Conservation (phyloP, 2,888 invertebrate genomes). For the Tholera decimalis region DNA sequence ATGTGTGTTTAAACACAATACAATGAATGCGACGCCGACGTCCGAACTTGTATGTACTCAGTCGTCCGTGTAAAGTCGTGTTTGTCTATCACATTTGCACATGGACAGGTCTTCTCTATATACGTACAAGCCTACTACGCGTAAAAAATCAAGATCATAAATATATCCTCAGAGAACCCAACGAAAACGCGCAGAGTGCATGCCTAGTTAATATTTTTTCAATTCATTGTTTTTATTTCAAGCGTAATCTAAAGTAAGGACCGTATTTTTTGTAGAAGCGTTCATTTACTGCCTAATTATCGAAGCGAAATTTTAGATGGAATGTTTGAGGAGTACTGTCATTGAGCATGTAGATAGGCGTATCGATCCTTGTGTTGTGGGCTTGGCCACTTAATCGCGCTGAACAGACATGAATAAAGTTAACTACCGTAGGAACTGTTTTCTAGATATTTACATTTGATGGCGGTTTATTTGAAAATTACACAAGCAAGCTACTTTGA, state of each 20-base stretch:
- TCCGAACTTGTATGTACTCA: constrained; percentile 12
- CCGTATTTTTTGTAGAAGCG: constrained; percentile 4
- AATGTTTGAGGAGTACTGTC: constrained; percentile 29
- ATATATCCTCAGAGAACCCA: constrained; percentile 2
- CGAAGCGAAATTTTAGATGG: constrained; percentile 19
- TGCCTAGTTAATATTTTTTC: constrained; percentile 16
- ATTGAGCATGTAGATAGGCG: constrained; percentile 26
- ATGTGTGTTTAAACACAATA: constrained; percentile 41
- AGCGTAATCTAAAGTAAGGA: background rate
- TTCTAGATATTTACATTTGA: constrained; percentile 3
- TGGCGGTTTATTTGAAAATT: constrained; percentile 5
- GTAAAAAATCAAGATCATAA: constrained; percentile 17
- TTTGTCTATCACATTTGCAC: constrained; percentile 31
- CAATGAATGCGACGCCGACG: constrained; percentile 50
- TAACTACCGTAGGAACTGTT: constrained; percentile 26
- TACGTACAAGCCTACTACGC: background rate
- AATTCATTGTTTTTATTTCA: constrained; percentile 20
- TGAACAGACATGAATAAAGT: constrained; percentile 52
- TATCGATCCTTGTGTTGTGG: constrained; percentile 46
- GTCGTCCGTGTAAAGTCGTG: constrained; percentile 18
- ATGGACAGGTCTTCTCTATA: constrained; percentile 15
- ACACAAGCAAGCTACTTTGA: constrained; percentile 1
- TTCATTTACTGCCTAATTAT: constrained; percentile 9
- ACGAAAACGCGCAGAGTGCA: constrained; percentile 6
- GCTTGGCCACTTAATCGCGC: constrained; percentile 55